Conservation (phyloP, 2,113 vertebrate species). For the Lampris incognitus region DNA sequence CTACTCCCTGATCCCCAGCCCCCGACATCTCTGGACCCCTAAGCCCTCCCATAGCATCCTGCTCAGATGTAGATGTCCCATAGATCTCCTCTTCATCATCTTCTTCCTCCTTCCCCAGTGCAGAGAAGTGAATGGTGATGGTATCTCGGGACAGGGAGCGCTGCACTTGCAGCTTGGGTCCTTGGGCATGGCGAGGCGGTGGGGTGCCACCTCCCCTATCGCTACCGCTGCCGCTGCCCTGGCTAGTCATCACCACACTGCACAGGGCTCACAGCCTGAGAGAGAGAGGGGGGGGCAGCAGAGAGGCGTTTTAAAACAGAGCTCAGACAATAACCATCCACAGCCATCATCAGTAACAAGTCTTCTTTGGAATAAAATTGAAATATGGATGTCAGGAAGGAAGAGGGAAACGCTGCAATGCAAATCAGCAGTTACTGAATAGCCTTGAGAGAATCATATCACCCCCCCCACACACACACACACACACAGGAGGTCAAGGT, state of each 20-base stretch:
- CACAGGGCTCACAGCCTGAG: slow-evolving; percentile 85
- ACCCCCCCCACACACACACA: not conserved
- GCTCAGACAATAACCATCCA: not conserved
- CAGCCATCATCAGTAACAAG: too few relatives aligned
- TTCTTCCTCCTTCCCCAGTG: slow-evolving; percentile 95
- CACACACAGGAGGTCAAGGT: not conserved
- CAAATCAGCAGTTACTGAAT: slow-evolving; percentile 7
- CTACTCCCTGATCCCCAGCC: slow-evolving; percentile 85
- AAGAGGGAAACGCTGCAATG: not conserved
- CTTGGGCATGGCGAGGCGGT: slow-evolving; percentile 81
- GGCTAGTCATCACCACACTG: slow-evolving; percentile 94
- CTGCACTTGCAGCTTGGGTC: slow-evolving; percentile 96
- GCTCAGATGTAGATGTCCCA: slow-evolving; percentile 32
- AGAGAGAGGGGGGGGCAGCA: slow-evolving; percentile 30
- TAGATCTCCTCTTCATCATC: slow-evolving; percentile 95
- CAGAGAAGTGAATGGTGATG: slow-evolving; percentile 98
- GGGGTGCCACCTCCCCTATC: slow-evolving; percentile 78
- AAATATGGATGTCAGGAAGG: not conserved
- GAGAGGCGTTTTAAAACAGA: slow-evolving; percentile 27
- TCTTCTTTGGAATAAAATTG: slow-evolving; percentile 1
- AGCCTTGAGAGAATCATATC: not conserved
- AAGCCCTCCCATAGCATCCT: slow-evolving; percentile 10
- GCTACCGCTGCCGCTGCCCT: slow-evolving; percentile 71
- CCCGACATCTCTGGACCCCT: slow-evolving; percentile 53
- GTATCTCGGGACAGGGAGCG: slow-evolving; percentile 94